Conservation (phyloP, 2,113 vertebrate genomes). For the Dascyllus trimaculatus region DNA sequence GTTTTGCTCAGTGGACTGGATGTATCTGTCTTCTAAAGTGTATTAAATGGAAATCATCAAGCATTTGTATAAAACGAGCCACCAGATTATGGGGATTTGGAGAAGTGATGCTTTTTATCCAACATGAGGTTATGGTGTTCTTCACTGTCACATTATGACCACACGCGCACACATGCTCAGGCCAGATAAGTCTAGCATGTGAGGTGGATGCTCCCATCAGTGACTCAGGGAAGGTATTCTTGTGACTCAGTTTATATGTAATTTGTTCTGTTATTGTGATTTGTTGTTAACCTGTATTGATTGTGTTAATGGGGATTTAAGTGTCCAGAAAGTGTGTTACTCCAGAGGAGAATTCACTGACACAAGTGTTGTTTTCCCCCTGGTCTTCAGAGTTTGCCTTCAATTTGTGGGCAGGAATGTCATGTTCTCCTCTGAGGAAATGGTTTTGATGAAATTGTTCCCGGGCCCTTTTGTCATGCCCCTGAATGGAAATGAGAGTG, state of each 20-base stretch:
- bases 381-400: constrained; percentile 24
- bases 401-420: constrained; percentile 35
- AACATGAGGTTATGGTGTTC: constrained; percentile 64
- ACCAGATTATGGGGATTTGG: constrained; percentile 83
- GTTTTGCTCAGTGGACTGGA: constrained; percentile 72
- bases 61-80: constrained; percentile 77
- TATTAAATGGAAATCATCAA: constrained; percentile 83
- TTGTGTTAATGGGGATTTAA: not conserved
- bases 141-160: constrained; percentile 70
- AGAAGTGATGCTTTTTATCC: constrained; percentile 82
- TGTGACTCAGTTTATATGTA: not conserved
- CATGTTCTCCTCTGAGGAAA: constrained; percentile 24
- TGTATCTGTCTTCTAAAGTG: constrained; percentile 81
- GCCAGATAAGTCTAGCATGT: not conserved
- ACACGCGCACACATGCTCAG: constrained; percentile 4
- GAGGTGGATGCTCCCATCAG: not conserved
- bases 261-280: not conserved
- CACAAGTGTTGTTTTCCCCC: not conserved
- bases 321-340: not conserved
- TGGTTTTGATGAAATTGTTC: constrained; percentile 28
- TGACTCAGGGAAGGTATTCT: not conserved
- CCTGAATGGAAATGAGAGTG: constrained; percentile 59
- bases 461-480: constrained; percentile 24
- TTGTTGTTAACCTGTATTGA: constrained; percentile 4
- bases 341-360: constrained; percentile 1